phyloP scores from a whole-genome alignment of 2,113 vertebrate genomes.

The Macrotis lagotis region DNA sequence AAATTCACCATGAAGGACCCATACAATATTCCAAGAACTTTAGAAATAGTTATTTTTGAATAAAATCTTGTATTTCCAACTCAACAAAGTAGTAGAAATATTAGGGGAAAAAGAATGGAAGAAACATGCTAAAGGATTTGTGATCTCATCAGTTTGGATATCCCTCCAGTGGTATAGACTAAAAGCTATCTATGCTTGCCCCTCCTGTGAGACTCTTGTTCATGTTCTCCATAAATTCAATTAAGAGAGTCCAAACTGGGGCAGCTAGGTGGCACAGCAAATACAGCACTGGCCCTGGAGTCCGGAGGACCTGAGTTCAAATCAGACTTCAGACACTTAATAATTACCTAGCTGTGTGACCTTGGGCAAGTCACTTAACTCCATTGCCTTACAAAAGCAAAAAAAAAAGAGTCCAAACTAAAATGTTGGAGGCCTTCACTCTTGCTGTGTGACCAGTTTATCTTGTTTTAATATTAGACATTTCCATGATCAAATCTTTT shows the following conservation, averaged over 20 bases:
- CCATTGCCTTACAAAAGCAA: no score
- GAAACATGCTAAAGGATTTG: background rate
- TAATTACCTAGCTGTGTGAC: no score
- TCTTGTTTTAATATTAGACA: background rate
- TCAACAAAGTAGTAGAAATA: background rate
- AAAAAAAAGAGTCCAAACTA: background rate
- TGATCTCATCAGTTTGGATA: background rate
- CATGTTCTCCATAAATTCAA: background rate
- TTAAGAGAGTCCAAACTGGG: background rate
- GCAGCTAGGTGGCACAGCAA: no score
- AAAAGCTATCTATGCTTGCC: background rate
- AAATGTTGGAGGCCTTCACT: background rate
- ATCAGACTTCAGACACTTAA: no score
- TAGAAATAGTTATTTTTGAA: background rate
- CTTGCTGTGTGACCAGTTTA: background rate
- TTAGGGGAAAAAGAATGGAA: background rate
- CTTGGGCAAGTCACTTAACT: no score
- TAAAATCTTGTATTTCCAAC: background rate
- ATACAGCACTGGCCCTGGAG: no score
- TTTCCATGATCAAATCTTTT: background rate
- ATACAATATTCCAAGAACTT: background rate
- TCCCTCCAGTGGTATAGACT: background rate
- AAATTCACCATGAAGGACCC: background rate
- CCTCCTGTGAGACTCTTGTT: background rate
- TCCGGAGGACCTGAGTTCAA: no score